Evolutionary conservation across 2,797 vertebrate species (phyloP).

Genomic region (Gorsachius magnificus): DNA sequence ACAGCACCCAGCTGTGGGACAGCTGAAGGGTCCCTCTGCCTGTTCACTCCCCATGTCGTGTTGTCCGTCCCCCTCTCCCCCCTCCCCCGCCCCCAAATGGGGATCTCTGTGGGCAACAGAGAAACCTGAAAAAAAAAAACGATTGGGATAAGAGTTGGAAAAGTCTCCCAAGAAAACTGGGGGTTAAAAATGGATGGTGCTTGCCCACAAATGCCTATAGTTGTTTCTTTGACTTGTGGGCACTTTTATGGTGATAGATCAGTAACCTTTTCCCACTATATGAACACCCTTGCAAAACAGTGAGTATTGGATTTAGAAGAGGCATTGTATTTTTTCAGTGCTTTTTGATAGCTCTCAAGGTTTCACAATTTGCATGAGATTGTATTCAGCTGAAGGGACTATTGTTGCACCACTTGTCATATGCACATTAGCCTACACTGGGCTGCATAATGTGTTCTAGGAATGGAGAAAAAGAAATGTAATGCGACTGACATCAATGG

Average conservation of each 20-base stretch:
- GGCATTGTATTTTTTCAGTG: not conserved
- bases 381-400: not conserved
- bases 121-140: not conserved
- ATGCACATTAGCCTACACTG: not conserved
- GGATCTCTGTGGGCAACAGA: not conserved
- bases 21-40: not conserved
- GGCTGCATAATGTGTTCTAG: not conserved
- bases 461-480: not conserved
- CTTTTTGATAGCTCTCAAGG: not conserved
- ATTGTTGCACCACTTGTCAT: not conserved
- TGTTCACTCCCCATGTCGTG: not conserved
- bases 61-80: too few species aligned
- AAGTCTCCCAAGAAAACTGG: not conserved
- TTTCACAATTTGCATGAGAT: not conserved
- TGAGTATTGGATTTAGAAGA: not conserved
- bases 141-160: not conserved
- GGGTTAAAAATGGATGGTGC: not conserved
- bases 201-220: not conserved
- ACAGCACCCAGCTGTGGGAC: not conserved
- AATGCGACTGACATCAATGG: not conserved
- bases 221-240: not conserved
- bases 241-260: not conserved
- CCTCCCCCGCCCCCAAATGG: accelerated
- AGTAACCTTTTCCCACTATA: not conserved
- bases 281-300: not conserved